Evolutionary conservation across 2,888 invertebrate genomes (phyloP), one percentile per base, ranked within the genome.

Genomic region (Machimus rusticus): DNA sequence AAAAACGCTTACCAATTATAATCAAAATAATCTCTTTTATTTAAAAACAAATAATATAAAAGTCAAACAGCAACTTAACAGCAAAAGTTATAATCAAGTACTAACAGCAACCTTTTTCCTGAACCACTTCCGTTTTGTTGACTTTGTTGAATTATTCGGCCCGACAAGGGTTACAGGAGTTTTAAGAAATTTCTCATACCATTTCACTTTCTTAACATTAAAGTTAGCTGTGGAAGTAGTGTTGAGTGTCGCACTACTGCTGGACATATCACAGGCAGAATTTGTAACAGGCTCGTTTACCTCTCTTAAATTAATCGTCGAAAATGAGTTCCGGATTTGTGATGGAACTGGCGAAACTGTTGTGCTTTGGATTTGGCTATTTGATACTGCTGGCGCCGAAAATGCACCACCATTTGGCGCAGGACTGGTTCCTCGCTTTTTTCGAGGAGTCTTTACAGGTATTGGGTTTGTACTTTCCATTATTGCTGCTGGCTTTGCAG

Each of bases 11-110:
- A 4, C 14, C 12, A 9, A 9, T 66, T 8, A 23, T 66, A 12
- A 66, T 66, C 66, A 66, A 85, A 51, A 51, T 57, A 85, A 37
- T 66, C 86, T 88, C 88, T 89, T 88, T 89, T 89, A 88, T 88
- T 88, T 86, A 37, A 87, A 84, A 74, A 82, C 34, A 57, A 81
- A 14, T 77, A 84, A 86, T 74, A 31, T 37, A 88, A 51, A 78
- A 88, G 77, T 51, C 8, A 78, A 79, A 79, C 76, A 51, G 5
- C 5, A 19, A 5, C 19, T 39, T 9, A 77, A 39, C 37, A 51
- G 9, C 23, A 51, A 46, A 28, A 23, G 1, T 16, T 9, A 23
- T 19, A 74, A 8, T 85, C 46, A 85, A 46, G 43, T 43, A 37
- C n/a, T 85, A 74, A 74, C 46, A 74, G 74, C 46, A 39, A 85